phyloP scores from a whole-genome alignment of 2,113 vertebrate species.

The Scytalopus superciliaris region DNA sequence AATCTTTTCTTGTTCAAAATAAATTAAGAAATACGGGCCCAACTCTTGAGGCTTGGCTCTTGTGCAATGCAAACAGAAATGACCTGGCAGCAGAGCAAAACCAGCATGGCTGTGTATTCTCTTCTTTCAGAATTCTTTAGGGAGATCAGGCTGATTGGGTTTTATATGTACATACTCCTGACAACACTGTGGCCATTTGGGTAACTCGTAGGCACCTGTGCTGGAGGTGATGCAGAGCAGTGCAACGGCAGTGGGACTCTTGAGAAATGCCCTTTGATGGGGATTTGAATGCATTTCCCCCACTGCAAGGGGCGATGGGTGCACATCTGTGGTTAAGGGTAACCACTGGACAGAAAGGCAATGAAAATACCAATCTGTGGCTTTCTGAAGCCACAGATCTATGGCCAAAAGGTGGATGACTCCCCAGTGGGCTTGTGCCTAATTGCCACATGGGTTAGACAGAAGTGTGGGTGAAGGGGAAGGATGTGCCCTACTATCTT shows the following conservation, averaged over 20 bases:
- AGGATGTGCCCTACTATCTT: background rate
- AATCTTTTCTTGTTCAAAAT: slow-evolving; percentile 61
- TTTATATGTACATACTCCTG: slow-evolving; percentile 51
- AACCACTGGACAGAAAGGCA: background rate
- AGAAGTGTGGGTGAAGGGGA: background rate
- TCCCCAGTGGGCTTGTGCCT: background rate
- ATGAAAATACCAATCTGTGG: background rate
- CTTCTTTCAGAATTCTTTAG: slow-evolving; percentile 55
- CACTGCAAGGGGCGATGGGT: background rate
- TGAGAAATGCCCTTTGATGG: background rate
- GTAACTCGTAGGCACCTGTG: background rate
- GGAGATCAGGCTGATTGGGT: slow-evolving; percentile 67
- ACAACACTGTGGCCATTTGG: slow-evolving; percentile 7
- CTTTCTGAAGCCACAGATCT: background rate
- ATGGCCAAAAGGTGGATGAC: background rate
- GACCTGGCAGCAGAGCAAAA: slow-evolving; percentile 53
- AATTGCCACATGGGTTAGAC: background rate
- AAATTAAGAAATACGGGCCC: slow-evolving; percentile 31
- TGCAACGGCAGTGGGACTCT: background rate
- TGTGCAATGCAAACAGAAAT: slow-evolving; percentile 36
- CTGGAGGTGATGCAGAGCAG: background rate
- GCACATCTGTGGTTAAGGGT: accelerated
- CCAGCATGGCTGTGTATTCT: background rate
- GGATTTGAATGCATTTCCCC: background rate
- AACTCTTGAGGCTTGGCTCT: slow-evolving; percentile 42